A percentile compares a stretch with the other conserved stretches of the same genome.
Conservation (phyloP, 2,797 vertebrate species). For the Pangasius larnaudii region DNA sequence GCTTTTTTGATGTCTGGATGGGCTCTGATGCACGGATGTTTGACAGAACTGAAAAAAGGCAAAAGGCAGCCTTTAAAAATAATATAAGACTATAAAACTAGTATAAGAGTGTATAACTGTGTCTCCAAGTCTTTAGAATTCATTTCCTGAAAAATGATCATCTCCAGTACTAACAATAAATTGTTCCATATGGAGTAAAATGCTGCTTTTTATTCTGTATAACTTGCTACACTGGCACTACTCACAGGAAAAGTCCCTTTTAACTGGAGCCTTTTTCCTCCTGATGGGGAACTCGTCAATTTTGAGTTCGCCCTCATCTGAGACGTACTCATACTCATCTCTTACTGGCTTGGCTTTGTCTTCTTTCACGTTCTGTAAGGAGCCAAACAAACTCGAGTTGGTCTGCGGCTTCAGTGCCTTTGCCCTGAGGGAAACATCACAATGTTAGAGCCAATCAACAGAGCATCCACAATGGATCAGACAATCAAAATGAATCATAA, state of each 20-base stretch:
- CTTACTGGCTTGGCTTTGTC: slow-evolving; percentile 93
- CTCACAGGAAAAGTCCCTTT: slow-evolving; percentile 96
- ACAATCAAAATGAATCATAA: background rate
- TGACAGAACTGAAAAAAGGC: slow-evolving; percentile 83
- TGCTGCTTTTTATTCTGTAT: slow-evolving; percentile 6
- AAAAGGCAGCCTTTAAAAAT: slow-evolving; percentile 18
- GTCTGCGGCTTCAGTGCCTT: slow-evolving; percentile 90
- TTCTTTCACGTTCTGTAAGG: slow-evolving; percentile 95
- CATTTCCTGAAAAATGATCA: slow-evolving; percentile 27
- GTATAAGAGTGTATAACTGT: background rate
- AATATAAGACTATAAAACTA: slow-evolving; percentile 11
- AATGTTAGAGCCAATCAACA: slow-evolving; percentile 1
- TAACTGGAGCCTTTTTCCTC: slow-evolving; percentile 91
- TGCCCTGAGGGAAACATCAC: slow-evolving; percentile 73
- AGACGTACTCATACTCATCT: slow-evolving; percentile 98
- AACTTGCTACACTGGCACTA: slow-evolving; percentile 42
- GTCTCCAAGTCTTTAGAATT: slow-evolving; percentile 16
- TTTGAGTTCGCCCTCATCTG: slow-evolving; percentile 96
- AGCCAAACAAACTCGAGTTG: slow-evolving; percentile 90
- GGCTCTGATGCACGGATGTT: slow-evolving; percentile 84
- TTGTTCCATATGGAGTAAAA: slow-evolving; percentile 29
- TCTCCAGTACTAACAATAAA: slow-evolving; percentile 19
- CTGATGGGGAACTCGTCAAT: slow-evolving; percentile 98
- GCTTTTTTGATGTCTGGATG: slow-evolving; percentile 84
- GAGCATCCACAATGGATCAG: slow-evolving; percentile 1